Conservation (phyloP, 92 coral and sea anemone genomes). For the Epizoanthus stellaris region DNA sequence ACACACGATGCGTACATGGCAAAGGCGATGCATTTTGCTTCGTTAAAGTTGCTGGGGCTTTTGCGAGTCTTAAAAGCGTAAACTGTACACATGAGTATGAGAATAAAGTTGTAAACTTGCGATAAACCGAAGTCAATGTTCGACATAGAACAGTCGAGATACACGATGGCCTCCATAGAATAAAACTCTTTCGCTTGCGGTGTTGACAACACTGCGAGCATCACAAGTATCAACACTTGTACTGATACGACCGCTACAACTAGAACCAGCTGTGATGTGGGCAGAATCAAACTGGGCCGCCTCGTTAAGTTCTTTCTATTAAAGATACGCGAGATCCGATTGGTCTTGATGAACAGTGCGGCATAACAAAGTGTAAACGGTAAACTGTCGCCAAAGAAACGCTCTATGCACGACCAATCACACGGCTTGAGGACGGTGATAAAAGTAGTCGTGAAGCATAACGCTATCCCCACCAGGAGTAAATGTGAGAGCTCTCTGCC, state of each 20-base stretch:
- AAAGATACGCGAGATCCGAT: conserved; percentile 94
- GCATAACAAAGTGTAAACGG: conserved; percentile 94
- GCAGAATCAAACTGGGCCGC: conserved; percentile 91
- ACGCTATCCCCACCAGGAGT: conserved; percentile 78
- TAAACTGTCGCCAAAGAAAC: conserved; percentile 85
- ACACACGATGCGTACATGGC: conserved; percentile 98
- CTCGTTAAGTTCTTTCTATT: conserved; percentile 92
- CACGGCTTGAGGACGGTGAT: conserved; percentile 76
- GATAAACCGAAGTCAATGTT: conserved; percentile 92
- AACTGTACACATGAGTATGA: conserved; percentile 89
- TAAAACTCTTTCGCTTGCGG: conserved; percentile 77
- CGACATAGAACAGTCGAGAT: conserved; percentile 85
- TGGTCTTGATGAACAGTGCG: conserved; percentile 93
- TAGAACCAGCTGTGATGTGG: conserved; percentile 88
- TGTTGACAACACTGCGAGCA: conserved; percentile 77
- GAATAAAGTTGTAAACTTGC: conserved; percentile 93
- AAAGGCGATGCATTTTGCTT: conserved; percentile 95
- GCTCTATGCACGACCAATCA: conserved; percentile 73
- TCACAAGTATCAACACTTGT: conserved; percentile 79
- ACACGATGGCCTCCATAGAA: conserved; percentile 68
- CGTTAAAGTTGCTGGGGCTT: conserved; percentile 97
- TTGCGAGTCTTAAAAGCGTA: conserved; percentile 98
- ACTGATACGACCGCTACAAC: conserved; percentile 90
- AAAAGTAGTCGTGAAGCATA: conserved; percentile 75
- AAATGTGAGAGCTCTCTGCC: conserved; percentile 93